Evolutionary conservation across 2,888 invertebrate genomes (phyloP), one percentile per base, ranked within the genome.

Genomic region (Hofmannophila pseudospretella): DNA sequence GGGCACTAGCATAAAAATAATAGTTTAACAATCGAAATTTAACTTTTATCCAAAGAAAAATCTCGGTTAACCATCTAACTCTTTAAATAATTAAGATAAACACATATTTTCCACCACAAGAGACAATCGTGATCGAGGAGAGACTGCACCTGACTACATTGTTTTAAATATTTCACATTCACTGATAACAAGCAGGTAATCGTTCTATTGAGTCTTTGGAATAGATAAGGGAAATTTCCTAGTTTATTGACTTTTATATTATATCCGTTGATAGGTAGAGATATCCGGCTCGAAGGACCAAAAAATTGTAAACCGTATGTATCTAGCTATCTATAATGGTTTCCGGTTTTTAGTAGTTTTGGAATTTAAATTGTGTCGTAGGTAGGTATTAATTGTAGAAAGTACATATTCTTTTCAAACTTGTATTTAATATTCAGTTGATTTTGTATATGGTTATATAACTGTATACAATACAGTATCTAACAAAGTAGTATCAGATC

Each of bases 111-210:
- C 42, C 47, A 44, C 39, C 45, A 43, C 43, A 32, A 13, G 12
- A 35, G 42, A 41, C 40, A 45, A 38, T 36, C 16, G 34, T 9
- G 31, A 13, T 29, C 32, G n/a, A n/a, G 39, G 41, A 49, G 46
- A 33, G 38, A 45, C 38, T 47, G 36, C 35, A 31, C 20, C 11
- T 27, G 38, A 40, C 39, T 35, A 49, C 51, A 58, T 53, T 56
- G 57, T 51, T 49, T 46, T 42, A 38, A 46, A 42, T 32, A 29
- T 42, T 40, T 51, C 56, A 58, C 58, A 54, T 54, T 44, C 49
- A 51, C 39, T 49, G 58, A 60, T 60, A 60, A 29, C 12, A 12
- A 2, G 41, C 38, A 36, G 34, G 38, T 47, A 49, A 49, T 51
- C 46, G 39, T 41, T 36, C 33, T 45, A 46, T 47, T 42, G 46